A percentile compares a stretch with the other conserved stretches of the same genome.
phyloP scores from a whole-genome alignment of 2,888 invertebrate species.

The Dugesia japonica region DNA sequence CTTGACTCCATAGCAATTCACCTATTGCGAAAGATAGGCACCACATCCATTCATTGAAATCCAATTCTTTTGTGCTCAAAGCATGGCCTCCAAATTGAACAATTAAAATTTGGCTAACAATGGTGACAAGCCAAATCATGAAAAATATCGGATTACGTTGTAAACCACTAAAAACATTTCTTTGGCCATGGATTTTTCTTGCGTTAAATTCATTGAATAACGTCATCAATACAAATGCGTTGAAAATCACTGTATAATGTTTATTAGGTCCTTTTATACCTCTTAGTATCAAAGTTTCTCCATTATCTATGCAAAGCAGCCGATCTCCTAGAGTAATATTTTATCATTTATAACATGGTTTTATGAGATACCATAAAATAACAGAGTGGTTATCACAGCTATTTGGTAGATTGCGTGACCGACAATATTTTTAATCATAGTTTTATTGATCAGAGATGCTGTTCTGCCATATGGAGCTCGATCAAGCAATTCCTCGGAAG shows the following conservation, averaged over 20 bases:
- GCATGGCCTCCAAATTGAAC: slow-evolving; percentile 91
- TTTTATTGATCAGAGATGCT: slow-evolving; percentile 84
- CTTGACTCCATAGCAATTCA: slow-evolving; percentile 75
- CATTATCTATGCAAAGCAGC: slow-evolving; percentile 78
- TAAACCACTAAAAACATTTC: slow-evolving; percentile 88
- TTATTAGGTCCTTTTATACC: slow-evolving; percentile 20
- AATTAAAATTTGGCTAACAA: slow-evolving; percentile 80
- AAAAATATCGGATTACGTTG: slow-evolving; percentile 95
- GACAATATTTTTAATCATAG: slow-evolving; percentile 97
- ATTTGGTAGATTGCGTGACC: slow-evolving; percentile 92
- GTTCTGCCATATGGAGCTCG: slow-evolving; percentile 92
- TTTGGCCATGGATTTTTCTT: slow-evolving; percentile 93
- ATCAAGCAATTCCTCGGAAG: slow-evolving; percentile 61
- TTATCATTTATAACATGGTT: not conserved
- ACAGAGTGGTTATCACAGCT: slow-evolving; percentile 72
- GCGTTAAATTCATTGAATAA: slow-evolving; percentile 99
- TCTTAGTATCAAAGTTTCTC: slow-evolving; percentile 50
- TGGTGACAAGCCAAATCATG: slow-evolving; percentile 87
- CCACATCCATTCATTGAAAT: slow-evolving; percentile 93
- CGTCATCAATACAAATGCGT: slow-evolving; percentile 99
- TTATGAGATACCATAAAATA: slow-evolving; percentile 64
- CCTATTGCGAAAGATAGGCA: slow-evolving; percentile 91
- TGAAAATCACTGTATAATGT: slow-evolving; percentile 98
- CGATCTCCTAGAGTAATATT: slow-evolving; percentile 58
- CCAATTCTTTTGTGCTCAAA: slow-evolving; percentile 77